A percentile compares a stretch with the other conserved stretches of the same genome.
Evolutionary conservation across 2,113 vertebrate species (phyloP).

Genomic region (Limanda limanda): DNA sequence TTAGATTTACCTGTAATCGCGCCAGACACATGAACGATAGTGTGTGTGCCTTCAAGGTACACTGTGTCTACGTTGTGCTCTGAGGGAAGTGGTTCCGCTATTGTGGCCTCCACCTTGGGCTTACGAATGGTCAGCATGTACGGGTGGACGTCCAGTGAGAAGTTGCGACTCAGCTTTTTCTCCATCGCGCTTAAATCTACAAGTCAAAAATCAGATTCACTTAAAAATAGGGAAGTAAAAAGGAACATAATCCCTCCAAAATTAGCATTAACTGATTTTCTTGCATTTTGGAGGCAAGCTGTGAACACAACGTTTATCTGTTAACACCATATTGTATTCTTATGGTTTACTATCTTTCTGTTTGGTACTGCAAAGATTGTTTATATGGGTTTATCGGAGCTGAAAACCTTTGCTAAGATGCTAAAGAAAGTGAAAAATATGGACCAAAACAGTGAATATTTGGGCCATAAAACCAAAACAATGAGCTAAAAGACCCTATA

Average conservation of each 20-base stretch:
- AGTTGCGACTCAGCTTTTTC: slow-evolving; percentile 95
- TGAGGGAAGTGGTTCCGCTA: slow-evolving; percentile 82
- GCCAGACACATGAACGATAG: slow-evolving; percentile 80
- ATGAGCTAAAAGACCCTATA: too few species aligned
- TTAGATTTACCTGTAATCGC: slow-evolving; percentile 74
- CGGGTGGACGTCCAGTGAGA: slow-evolving; percentile 96
- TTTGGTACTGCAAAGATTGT: not conserved
- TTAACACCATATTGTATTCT: too few species aligned
- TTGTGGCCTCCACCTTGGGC: slow-evolving; percentile 86
- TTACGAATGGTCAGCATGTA: slow-evolving; percentile 94
- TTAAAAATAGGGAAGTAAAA: slow-evolving; percentile 18
- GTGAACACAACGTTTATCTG: not conserved
- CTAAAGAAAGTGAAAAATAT: not conserved
- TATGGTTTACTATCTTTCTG: not conserved
- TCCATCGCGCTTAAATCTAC: slow-evolving; percentile 81
- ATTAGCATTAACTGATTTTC: too few species aligned
- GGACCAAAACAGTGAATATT: not conserved
- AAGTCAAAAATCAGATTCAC: slow-evolving; percentile 16
- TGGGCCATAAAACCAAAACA: not conserved
- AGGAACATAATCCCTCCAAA: not conserved
- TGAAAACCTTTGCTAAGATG: not conserved
- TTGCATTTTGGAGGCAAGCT: too few species aligned
- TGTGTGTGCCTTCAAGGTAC: slow-evolving; percentile 86
- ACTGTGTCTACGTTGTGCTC: slow-evolving; percentile 89
- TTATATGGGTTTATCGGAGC: not conserved